These are phyloP conservation scores for Chlorodrepanis virens DNA, from an alignment of 2,113 vertebrate genomes.

Conservation along the genomic window DNA sequence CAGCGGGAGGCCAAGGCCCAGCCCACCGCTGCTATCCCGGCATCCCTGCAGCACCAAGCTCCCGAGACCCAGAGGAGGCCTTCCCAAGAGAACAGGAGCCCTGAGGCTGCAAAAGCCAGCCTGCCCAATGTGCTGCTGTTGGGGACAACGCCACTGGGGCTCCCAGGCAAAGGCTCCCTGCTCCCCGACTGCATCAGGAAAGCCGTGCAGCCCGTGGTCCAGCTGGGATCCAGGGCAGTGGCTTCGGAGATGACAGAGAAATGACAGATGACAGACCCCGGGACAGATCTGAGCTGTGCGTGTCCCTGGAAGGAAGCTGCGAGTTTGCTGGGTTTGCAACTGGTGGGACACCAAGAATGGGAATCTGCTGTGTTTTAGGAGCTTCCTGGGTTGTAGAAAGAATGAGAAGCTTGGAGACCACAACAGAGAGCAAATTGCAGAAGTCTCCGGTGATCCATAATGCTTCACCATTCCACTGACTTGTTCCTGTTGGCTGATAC, in stretches of 20 bases:
- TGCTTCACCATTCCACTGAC: neutral
- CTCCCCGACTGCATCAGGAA: fast-evolving
- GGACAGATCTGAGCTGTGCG: fast-evolving
- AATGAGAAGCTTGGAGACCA: neutral
- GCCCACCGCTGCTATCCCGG: fast-evolving
- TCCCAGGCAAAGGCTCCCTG: fast-evolving
- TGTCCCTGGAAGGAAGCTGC: neutral
- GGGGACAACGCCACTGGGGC: fast-evolving
- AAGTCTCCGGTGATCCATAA: neutral
- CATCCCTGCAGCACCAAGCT: fast-evolving
- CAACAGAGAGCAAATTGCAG: neutral
- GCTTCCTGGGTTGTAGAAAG: neutral
- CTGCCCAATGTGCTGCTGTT: fast-evolving
- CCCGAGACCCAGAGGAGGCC: neutral
- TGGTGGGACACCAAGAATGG: neutral
- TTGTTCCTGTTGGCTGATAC: neutral
- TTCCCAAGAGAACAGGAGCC: fast-evolving
- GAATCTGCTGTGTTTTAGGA: neutral
- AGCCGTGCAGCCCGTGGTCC: neutral
- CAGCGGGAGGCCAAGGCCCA: neutral
- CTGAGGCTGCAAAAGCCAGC: neutral
- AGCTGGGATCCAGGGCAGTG: neutral
- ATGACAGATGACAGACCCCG: neutral
- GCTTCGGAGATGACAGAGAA: neutral
- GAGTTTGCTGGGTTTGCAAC: neutral